Percentiles rank a stretch among this genome's conserved stretches.
Evolutionary conservation across 2,113 vertebrate species (phyloP).

Genomic region (Mustela lutreola): DNA sequence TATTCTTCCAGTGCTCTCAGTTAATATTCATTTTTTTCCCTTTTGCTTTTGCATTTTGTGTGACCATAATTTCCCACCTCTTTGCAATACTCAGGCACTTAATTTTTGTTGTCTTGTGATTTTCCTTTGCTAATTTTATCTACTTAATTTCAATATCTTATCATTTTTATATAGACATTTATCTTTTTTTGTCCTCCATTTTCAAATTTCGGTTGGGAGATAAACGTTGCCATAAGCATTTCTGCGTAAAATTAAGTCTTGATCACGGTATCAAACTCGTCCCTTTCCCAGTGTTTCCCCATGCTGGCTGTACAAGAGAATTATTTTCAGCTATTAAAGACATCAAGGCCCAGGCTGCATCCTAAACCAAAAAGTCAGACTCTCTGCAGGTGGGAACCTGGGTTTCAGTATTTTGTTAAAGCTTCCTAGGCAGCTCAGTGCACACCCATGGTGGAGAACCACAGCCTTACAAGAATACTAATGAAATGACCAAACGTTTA

Average conservation of each 20-base stretch:
- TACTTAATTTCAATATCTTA: background rate
- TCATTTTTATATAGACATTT: background rate
- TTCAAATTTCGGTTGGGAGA: background rate
- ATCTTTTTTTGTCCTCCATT: background rate
- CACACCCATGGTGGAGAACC: background rate
- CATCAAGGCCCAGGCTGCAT: background rate
- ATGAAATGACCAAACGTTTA: background rate
- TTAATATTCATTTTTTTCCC: background rate
- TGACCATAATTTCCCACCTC: background rate
- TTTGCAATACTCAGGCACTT: background rate
- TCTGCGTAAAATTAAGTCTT: background rate
- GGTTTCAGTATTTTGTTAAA: background rate
- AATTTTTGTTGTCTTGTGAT: background rate
- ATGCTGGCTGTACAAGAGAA: background rate
- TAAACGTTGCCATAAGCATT: background rate
- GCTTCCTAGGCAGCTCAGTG: background rate
- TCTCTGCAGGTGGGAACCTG: fast-evolving
- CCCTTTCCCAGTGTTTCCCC: background rate
- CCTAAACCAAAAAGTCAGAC: background rate
- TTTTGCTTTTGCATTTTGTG: background rate
- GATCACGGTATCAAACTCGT: background rate
- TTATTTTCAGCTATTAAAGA: background rate
- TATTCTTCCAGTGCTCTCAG: background rate
- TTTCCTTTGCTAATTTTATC: background rate
- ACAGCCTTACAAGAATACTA: background rate